These are phyloP conservation scores for Coronaproctus castanopsis DNA, from an alignment of 2,888 invertebrate genomes.

Conservation along the genomic window DNA sequence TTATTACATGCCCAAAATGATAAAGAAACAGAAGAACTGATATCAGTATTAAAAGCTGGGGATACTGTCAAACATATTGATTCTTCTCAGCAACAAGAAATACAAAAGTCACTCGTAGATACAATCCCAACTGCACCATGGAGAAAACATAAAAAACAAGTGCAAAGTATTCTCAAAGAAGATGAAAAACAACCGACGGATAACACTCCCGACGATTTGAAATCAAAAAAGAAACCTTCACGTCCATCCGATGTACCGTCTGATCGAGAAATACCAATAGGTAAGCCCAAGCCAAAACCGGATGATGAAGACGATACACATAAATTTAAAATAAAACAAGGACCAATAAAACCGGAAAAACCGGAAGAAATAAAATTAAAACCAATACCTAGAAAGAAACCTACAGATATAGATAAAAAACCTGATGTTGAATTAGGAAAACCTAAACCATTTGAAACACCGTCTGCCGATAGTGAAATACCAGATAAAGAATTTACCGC, in stretches of 20 bases:
- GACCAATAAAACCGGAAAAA: constrained; percentile 26
- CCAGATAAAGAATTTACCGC: constrained; percentile 19
- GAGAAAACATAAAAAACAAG: too few species aligned
- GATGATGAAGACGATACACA: constrained; percentile 24
- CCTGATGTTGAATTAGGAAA: constrained; percentile 22
- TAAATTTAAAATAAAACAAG: constrained; percentile 27
- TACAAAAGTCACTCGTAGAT: too few species aligned
- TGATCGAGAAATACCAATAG: constrained; percentile 16
- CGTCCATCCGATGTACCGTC: constrained; percentile 19
- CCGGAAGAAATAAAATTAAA: constrained; percentile 25
- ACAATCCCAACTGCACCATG: too few species aligned
- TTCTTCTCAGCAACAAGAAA: too few species aligned
- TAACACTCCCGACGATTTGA: constrained; percentile 15
- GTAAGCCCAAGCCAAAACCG: constrained; percentile 19
- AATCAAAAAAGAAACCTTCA: constrained; percentile 19
- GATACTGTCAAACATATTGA: too few species aligned
- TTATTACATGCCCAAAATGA: too few species aligned
- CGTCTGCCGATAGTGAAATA: constrained; percentile 16
- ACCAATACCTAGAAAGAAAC: constrained; percentile 24
- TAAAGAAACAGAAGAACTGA: too few species aligned
- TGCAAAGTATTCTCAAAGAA: too few species aligned
- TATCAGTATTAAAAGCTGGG: too few species aligned
- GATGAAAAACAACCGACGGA: constrained; percentile 19
- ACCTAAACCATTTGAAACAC: constrained; percentile 22
- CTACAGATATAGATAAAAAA: constrained; percentile 22